Conservation (phyloP, 2,113 vertebrate species). For the Petroica traversi region DNA sequence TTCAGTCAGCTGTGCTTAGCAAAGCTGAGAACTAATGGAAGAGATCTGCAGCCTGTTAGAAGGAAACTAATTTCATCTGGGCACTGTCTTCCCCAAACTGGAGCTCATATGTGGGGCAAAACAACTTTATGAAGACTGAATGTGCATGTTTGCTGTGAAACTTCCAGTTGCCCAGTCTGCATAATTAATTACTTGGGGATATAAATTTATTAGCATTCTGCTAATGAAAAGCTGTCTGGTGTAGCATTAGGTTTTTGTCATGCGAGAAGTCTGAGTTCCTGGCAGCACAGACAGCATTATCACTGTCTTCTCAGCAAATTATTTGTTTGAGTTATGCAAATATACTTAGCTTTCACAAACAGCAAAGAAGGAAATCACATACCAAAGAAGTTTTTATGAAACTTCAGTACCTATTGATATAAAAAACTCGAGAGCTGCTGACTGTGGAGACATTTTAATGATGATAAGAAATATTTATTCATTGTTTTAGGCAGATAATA, state of each 20-base stretch:
- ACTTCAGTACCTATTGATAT: not conserved
- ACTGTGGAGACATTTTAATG: not conserved
- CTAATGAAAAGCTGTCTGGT: slow-evolving; percentile 5
- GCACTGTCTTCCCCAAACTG: not conserved
- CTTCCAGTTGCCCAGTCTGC: not conserved
- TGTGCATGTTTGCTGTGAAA: not conserved
- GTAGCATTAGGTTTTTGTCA: not conserved
- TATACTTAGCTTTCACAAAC: not conserved
- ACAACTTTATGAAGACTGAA: not conserved
- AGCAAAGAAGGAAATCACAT: not conserved
- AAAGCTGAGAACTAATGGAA: not conserved
- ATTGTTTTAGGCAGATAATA: not conserved
- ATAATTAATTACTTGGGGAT: not conserved
- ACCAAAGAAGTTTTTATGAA: not conserved
- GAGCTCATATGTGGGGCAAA: not conserved
- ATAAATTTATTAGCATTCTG: not conserved
- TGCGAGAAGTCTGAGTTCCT: not conserved
- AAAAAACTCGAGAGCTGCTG: not conserved
- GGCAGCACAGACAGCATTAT: not conserved
- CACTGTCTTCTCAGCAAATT: not conserved
- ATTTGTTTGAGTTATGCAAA: not conserved
- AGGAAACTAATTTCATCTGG: not conserved
- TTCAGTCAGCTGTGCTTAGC: not conserved
- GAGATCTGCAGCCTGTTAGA: not conserved
- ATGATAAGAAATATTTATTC: not conserved